Evolutionary conservation across 2,797 vertebrate species (phyloP), one percentile per base, ranked within the genome.

Genomic region (Chelmon rostratus): DNA sequence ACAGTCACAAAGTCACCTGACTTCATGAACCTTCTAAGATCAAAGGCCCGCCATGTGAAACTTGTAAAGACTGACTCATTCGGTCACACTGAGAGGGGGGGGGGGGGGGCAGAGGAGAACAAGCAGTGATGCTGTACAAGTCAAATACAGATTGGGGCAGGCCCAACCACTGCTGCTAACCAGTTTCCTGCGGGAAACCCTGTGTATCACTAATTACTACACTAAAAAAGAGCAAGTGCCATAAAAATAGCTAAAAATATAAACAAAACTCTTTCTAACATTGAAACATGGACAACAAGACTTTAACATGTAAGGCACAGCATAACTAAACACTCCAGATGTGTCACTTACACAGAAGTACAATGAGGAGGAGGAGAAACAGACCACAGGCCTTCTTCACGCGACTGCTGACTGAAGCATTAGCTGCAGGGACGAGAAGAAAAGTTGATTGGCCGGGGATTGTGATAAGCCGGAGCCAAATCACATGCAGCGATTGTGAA

Each of bases 301-400:
- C 6, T 47, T 9, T 8, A 54, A 33, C 6, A 68, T 54, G 70
- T 6, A 71, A 62, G 11, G 3, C n/a, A n/a, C 4, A 62, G 5
- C 23, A 23, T n/a, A 7, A 64, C 49, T 7, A n/a, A 50, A 40
- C n/a, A 23, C 49, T 2, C 7, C 15, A 64, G 12, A 21, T 2
- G 6, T 46, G 18, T 53, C n/a, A 92, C 93, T 92, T 85, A 94
- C 93, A 89, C 12, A 92, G 59, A 21, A 84, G 38, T 8, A 85
- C 0, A 25, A 90, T 0, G 54, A 91, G 2, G 46, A 91, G 52
- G 42, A 92, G 83, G 4, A 88, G 85, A 6, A 76, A n/a, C 62
- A 91, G 73, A 53, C 57, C 69, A 56, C 56, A 78, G 40, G 72
- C 67, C 46, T 89, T 93, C 83, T 86, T 92, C 31, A 56, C 61